These are phyloP conservation scores for Peromyscus melanophrys DNA, from an alignment of 2,797 vertebrate species.

Conservation along the genomic window DNA sequence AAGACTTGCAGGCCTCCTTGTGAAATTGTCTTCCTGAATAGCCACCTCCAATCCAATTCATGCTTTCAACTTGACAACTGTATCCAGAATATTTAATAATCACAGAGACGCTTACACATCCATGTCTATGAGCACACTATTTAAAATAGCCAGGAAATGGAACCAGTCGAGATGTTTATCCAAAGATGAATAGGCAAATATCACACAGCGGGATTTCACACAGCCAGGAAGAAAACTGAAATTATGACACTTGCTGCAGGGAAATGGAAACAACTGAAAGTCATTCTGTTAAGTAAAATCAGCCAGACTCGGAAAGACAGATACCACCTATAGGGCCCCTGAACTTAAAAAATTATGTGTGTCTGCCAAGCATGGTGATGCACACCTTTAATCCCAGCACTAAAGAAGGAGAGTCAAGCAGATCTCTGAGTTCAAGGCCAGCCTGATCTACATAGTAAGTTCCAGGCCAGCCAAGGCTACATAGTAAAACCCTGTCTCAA, in stretches of 20 bases:
- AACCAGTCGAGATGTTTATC: neutral
- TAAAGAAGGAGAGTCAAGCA: neutral
- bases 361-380: neutral
- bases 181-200: neutral
- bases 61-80: neutral
- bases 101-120: neutral
- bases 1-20: neutral
- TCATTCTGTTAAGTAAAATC: neutral
- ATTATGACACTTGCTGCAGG: neutral
- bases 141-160: neutral
- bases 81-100: neutral
- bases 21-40: neutral
- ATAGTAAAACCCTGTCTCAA: neutral
- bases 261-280: neutral
- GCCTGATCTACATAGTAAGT: neutral
- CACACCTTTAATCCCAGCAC: neutral
- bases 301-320: neutral
- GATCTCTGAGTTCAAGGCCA: neutral
- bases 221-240: neutral
- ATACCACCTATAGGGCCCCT: neutral
- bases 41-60: neutral
- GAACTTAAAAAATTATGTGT: neutral
- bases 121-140: neutral
- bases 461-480: neutral
- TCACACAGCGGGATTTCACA: neutral